Evolutionary conservation across 2,797 vertebrate species (phyloP), one percentile per base, ranked within the genome.

Genomic region (Eulemur coronatus): DNA sequence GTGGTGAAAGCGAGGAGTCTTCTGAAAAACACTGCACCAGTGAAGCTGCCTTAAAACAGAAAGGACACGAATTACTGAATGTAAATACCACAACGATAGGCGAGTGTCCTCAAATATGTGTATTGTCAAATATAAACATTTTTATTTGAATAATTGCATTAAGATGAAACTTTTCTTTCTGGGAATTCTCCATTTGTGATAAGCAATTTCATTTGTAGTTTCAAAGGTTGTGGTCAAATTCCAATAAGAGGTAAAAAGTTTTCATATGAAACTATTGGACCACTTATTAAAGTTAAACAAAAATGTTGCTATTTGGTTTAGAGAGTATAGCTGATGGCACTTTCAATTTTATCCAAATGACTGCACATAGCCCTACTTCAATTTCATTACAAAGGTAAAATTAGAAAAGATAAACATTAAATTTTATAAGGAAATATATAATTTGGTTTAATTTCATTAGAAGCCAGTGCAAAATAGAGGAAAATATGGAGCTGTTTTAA

Each of bases 301-400:
- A 82, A 84, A 43, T 28, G 43, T 6, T 94, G 55, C 33, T 90
- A 9, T 89, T 96, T 43, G 20, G 26, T 69, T 80, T 67, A 80
- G 67, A 89, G 65, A 86, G 38, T 28, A 13, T 18, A 67, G 57
- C 63, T 97, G 57, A 91, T 46, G 79, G 43, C 52, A n/a, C 12
- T 76, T 89, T 75, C 33, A 90, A 14, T 84, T 94, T 84, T 73
- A 89, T 80, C 73, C 38, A 87, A 86, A 76, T 1, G 24, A 89
- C 63, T 63, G 50, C 69, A 86, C 43, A 67, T 9, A 26, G 48
- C 13, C 28, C n/a, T 91, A 50, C 55, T 86, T 86, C 70, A 80
- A 35, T 96, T 97, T 94, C 33, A 76, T 93, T 95, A 73, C 15
- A 75, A 95, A 93, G 93, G 94, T 38, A 97, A 92, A 95, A 70